Evolutionary conservation across 2,797 vertebrate genomes (phyloP).

Genomic region (Ptychadena robeensis): DNA sequence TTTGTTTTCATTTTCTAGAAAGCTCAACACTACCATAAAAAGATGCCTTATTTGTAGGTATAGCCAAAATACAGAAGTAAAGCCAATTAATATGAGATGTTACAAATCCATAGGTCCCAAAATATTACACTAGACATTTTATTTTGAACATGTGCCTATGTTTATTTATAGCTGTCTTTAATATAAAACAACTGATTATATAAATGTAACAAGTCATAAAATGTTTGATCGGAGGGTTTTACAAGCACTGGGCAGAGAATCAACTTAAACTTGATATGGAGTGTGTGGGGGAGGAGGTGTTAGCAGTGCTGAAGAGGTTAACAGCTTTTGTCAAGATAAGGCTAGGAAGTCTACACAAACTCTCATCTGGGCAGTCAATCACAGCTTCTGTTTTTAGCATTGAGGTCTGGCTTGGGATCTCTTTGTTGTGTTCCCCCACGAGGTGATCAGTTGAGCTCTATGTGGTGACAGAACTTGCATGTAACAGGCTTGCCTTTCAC

Average conservation of each 20-base stretch:
- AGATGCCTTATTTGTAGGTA: background rate
- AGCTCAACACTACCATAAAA: too few relatives aligned
- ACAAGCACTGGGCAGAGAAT: background rate
- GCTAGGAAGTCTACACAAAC: constrained; percentile 65
- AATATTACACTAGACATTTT: background rate
- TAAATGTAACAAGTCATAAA: background rate
- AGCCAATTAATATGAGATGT: background rate
- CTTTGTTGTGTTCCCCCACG: constrained; percentile 73
- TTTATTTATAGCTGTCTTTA: background rate
- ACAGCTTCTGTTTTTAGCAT: constrained; percentile 65
- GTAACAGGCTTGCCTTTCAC: constrained; percentile 76
- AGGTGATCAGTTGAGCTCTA: constrained; percentile 75
- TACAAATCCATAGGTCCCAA: background rate
- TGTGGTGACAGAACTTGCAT: constrained; percentile 77
- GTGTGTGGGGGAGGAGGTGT: constrained; percentile 8
- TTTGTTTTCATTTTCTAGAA: too few relatives aligned
- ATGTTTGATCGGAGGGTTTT: background rate
- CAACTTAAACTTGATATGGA: constrained; percentile 41
- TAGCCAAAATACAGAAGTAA: background rate
- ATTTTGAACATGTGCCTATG: background rate
- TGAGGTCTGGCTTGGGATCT: constrained; percentile 68
- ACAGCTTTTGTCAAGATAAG: constrained; percentile 51
- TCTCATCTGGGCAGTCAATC: constrained; percentile 66
- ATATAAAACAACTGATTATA: background rate
- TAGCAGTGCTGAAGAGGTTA: constrained; percentile 53